phyloP scores from a whole-genome alignment of 92 coral and sea anemone species.

The Porites rus region DNA sequence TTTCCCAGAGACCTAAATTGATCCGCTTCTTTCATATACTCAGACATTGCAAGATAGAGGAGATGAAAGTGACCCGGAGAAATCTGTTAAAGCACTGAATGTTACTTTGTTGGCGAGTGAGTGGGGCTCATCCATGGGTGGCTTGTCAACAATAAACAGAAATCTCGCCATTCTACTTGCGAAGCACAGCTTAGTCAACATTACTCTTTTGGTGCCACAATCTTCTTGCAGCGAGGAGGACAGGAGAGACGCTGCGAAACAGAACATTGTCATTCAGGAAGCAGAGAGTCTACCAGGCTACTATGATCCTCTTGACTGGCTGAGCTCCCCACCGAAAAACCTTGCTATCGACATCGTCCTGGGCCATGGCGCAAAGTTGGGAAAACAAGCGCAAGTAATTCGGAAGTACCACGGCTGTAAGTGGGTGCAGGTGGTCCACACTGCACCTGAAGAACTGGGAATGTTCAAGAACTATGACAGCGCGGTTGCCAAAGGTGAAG shows the following conservation, averaged over 20 bases:
- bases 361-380: background rate
- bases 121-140: background rate
- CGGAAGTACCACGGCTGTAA: background rate
- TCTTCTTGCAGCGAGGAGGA: background rate
- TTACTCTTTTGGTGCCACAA: background rate
- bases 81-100: background rate
- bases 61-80: background rate
- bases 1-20: too few species aligned
- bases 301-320: background rate
- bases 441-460: background rate
- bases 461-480: background rate
- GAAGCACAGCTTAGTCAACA: background rate
- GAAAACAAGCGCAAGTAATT: background rate
- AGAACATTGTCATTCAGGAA: background rate
- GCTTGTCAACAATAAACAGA: background rate
- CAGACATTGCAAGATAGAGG: background rate
- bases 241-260: background rate
- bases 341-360: constrained; percentile 21
- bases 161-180: background rate
- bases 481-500: background rate
- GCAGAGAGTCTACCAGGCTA: background rate
- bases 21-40: too few species aligned
- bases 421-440: background rate
- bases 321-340: constrained; percentile 23
- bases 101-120: background rate